Base-by-base conservation (phyloP, 1,140 invertebrate genomes). In the Matsumurasca onukii region DNA sequence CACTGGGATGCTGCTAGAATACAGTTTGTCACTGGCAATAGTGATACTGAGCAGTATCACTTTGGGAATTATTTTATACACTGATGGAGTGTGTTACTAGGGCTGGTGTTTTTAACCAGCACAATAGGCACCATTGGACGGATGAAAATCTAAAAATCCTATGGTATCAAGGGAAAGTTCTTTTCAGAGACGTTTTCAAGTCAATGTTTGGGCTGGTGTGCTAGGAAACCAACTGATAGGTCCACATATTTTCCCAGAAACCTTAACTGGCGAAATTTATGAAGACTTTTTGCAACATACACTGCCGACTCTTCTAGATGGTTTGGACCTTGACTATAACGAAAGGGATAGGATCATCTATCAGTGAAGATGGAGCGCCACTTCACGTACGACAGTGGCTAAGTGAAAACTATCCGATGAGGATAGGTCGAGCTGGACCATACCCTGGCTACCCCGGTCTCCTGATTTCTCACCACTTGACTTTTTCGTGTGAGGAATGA, bases 381-480 rank as follows among this genome's bases (percentile, higher is more conserved):
- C 61, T 25, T 20, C 20, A 39, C n/a, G 34, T 63, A 20, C 12
- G 34, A 39, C 12, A 39, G 2, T 63, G 34, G 30, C n/a, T 63
- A 17, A 39, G n/a, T 34, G 12, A 24, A n/a, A 20, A 71, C 68
- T 70, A 68, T 24, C 64, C 30, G 13, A 66, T 34, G 57, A 75
- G 72, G 73, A 75, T 76, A 68, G 75, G 74, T 31, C 71, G 70
- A 24, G 75, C 39, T 49, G 73, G 74, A 72, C 72, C 34, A 67
- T 76, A 64, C 5, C 57, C 51, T 77, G 75, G 76, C 76, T 73
- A 66, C 63, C 77, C 69, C 31, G 72, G 34, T 75, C 69, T 45
- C 75, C 76, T 24, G 76, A 78, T 68, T 65, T 78, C 30, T 74
- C 70, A 25, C 67, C 69, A 59, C 25, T 71, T 31, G 76, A 76